Base-by-base conservation (phyloP, 2,888 invertebrate genomes). In the Lasioglossum morio region DNA sequence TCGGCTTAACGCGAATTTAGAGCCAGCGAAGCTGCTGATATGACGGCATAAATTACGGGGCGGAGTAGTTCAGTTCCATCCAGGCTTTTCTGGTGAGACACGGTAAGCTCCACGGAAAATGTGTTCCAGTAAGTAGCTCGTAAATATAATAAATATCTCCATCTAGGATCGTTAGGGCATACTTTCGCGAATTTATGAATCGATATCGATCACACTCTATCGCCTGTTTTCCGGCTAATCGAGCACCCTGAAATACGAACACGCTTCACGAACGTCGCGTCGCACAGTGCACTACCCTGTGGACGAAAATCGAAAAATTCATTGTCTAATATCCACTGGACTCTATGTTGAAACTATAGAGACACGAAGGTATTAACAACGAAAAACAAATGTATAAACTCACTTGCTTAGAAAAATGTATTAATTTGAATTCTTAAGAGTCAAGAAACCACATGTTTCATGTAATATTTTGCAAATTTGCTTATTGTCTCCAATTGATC, bases 141-240 rank as follows among this genome's bases (percentile, higher is more conserved):
- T 80, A 85, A 85, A 85, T 80, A 79, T 85, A 77, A 74, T 77
- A 80, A 84, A 84, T 84, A 77, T 84, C 75, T 48, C 75, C 78
- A 63, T 46, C 40, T 43, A 72, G 83, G 84, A 84, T 84, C 72
- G 79, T 66, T 60, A 48, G 37, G 69, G 30, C 23, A 70, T 70
- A 70, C n/a, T 57, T 48, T 48, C 27, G 46, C 79, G 46, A 79
- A 77, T 84, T 79, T 85, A 84, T 78, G 74, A 53, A 84, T 82
- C 77, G 43, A 19, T 63, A 53, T 81, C 76, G 72, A 72, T 72
- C 75, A 75, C n/a, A 8, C 66, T 34, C 69, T 19, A 69, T 69
- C 72, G 82, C 72, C 77, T 69, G 73, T 82, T 82, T 77, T 70
- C 48, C 84, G 43, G 46, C 77, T 77, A 77, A 77, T 77, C 66